Evolutionary conservation across 2,888 invertebrate species (phyloP).

Genomic region (Arctia plantaginis): DNA sequence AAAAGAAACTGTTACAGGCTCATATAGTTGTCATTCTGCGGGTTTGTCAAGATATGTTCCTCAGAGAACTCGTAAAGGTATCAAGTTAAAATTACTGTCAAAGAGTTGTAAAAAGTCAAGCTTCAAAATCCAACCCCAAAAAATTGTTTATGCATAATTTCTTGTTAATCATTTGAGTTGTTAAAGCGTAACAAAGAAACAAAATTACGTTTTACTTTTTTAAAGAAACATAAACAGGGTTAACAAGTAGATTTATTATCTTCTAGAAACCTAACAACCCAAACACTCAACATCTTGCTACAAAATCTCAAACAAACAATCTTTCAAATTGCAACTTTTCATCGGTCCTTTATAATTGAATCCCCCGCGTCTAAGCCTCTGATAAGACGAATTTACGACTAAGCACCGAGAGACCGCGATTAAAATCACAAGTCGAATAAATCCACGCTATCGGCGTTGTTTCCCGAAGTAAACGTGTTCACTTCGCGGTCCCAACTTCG

Average conservation of each 20-base stretch:
- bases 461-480: conserved; percentile 74
- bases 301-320: conserved; percentile 33
- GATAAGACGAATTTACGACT: conserved; percentile 50
- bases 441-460: conserved; percentile 69
- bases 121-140: too few relatives aligned
- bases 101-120: too few relatives aligned
- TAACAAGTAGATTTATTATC: background rate
- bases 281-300: conserved; percentile 17
- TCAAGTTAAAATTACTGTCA: too few relatives aligned
- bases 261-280: background rate
- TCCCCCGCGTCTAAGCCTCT: conserved; percentile 39
- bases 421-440: conserved; percentile 73
- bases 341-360: conserved; percentile 48
- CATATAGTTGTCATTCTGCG: too few relatives aligned
- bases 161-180: too few relatives aligned
- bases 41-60: too few relatives aligned
- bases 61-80: too few relatives aligned
- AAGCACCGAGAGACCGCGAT: conserved; percentile 45
- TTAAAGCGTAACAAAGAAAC: too few relatives aligned
- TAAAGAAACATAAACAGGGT: background rate
- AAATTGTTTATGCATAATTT: too few relatives aligned
- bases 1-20: too few relatives aligned
- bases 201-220: too few relatives aligned
- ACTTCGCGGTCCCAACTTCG: conserved; percentile 59
- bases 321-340: conserved; percentile 45